Percentiles rank a stretch among this genome's conserved stretches.
Conservation (phyloP, 2,797 vertebrate species). For the Clarias pachynema region DNA sequence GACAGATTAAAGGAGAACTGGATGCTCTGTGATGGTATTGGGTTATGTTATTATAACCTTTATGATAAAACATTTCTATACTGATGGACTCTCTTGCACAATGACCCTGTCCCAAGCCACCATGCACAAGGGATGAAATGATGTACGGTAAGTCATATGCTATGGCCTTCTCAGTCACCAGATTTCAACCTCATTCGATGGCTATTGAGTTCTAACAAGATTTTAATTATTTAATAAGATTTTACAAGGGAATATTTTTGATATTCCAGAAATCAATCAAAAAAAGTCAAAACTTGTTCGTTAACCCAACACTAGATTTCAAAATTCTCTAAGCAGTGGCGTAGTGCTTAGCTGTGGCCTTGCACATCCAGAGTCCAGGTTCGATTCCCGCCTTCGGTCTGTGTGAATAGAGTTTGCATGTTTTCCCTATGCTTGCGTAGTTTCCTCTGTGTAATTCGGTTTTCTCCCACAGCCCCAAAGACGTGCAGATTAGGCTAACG, state of each 20-base stretch:
- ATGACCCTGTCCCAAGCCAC: not conserved
- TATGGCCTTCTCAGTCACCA: not conserved
- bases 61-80: not conserved
- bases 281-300: too few species aligned
- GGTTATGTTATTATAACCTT: not conserved
- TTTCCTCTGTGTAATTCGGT: too few species aligned
- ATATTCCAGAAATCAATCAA: not conserved
- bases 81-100: not conserved
- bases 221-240: not conserved
- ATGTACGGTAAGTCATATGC: not conserved
- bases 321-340: not conserved
- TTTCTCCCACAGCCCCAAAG: too few species aligned
- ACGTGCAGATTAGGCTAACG: too few species aligned
- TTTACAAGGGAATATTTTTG: not conserved
- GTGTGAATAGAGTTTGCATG: too few species aligned
- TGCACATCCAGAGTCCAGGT: too few species aligned
- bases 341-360: too few species aligned
- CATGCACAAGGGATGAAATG: not conserved
- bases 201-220: not conserved
- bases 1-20: not conserved
- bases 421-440: too few species aligned
- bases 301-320: not conserved
- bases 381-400: too few species aligned
- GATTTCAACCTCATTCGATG: not conserved
- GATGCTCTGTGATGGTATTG: not conserved